Conservation (phyloP, 2,113 vertebrate genomes). For the Eulemur rufifrons region DNA sequence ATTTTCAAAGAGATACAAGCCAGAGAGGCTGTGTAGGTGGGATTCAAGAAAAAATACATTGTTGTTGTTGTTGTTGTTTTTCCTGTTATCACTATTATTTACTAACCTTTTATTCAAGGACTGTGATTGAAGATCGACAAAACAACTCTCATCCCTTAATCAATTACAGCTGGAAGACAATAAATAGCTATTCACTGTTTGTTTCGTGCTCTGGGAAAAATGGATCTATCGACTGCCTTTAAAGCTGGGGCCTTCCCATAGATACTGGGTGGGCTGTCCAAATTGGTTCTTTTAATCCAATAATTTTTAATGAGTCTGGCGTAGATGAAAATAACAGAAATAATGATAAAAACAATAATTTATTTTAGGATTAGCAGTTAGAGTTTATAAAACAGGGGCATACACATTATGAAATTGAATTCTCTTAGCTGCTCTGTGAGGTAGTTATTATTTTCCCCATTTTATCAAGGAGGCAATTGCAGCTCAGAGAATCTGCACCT, state of each 20-base stretch:
- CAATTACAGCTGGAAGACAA: slow-evolving; percentile 69
- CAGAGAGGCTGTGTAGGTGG: slow-evolving; percentile 21
- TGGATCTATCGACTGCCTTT: neutral
- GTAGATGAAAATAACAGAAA: slow-evolving; percentile 1
- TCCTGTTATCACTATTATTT: slow-evolving; percentile 50
- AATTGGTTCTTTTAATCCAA: slow-evolving; percentile 26
- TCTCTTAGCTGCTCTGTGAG: neutral
- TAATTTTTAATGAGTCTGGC: neutral
- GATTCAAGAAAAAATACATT: neutral
- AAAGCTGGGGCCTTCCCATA: neutral
- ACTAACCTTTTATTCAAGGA: slow-evolving; percentile 53
- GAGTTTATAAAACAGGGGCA: slow-evolving; percentile 10
- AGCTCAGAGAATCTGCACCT: neutral
- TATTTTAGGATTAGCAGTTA: neutral
- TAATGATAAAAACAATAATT: slow-evolving; percentile 45
- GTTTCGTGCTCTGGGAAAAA: neutral
- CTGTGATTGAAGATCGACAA: slow-evolving; percentile 60
- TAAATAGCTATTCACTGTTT: neutral
- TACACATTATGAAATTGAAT: neutral
- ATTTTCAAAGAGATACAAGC: slow-evolving; percentile 71
- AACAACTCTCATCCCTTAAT: slow-evolving; percentile 70
- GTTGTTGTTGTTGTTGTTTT: neutral
- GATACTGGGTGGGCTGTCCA: neutral
- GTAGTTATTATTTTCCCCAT: neutral
- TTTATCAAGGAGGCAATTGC: neutral